These are phyloP conservation scores for Ormyrus pomaceus DNA, from an alignment of 2,888 invertebrate genomes.

Conservation along the genomic window DNA sequence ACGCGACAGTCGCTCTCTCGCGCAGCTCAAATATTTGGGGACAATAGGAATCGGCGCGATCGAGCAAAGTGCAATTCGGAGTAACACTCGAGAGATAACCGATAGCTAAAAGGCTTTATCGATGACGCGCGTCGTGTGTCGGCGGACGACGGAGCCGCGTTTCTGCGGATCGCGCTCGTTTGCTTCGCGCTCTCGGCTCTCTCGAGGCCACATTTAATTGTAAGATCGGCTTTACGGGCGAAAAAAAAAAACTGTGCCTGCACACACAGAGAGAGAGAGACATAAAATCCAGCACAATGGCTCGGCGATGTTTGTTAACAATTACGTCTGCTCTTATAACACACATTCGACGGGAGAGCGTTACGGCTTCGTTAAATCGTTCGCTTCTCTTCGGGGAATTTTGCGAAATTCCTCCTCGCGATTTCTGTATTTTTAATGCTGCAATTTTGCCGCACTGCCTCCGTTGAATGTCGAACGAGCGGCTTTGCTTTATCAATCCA, in stretches of 20 bases:
- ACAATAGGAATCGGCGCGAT: conserved; percentile 13
- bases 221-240: conserved; percentile 40
- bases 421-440: too few species aligned
- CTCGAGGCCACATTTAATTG: conserved; percentile 49
- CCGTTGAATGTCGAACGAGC: too few species aligned
- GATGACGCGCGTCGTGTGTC: conserved; percentile 18
- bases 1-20: neutral
- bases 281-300: conserved; percentile 40
- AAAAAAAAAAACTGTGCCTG: neutral
- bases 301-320: conserved; percentile 39
- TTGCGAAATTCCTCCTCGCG: too few species aligned
- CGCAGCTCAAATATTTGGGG: conserved; percentile 41
- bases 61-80: conserved; percentile 42
- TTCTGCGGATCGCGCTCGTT: conserved; percentile 23
- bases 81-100: conserved; percentile 38
- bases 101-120: conserved; percentile 44
- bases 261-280: conserved; percentile 21
- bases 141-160: neutral
- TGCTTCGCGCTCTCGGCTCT: neutral
- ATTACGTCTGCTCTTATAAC: neutral
- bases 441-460: too few species aligned
- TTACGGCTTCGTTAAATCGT: conserved; percentile 21
- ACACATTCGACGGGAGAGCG: neutral
- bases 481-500: too few species aligned
- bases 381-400: conserved; percentile 19